Conservation (phyloP, 2,797 vertebrate species). For the Bovichtus diacanthus region DNA sequence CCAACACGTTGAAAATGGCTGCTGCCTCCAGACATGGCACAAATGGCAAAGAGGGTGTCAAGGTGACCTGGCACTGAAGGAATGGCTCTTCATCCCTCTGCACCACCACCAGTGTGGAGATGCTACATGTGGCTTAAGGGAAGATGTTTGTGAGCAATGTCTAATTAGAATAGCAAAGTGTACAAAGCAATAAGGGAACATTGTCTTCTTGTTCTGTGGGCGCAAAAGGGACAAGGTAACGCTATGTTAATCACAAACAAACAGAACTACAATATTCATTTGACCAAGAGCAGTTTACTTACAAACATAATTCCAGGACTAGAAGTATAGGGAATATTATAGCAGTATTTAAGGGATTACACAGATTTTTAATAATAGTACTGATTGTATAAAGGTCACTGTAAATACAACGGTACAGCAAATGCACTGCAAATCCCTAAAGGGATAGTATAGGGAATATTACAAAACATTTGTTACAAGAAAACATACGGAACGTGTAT, state of each 20-base stretch:
- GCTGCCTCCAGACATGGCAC: constrained; percentile 68
- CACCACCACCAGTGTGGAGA: constrained; percentile 17
- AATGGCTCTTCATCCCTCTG: constrained; percentile 27
- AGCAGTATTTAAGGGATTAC: neutral
- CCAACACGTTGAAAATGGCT: constrained; percentile 66
- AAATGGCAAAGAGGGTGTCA: constrained; percentile 73
- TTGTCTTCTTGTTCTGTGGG: constrained; percentile 25
- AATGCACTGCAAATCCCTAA: constrained; percentile 13
- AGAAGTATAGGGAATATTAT: neutral
- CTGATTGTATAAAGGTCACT: constrained; percentile 11
- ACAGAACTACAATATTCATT: neutral
- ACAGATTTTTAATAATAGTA: neutral
- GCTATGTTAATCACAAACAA: constrained; percentile 16
- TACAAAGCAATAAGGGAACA: constrained; percentile 33
- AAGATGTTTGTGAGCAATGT: constrained; percentile 30
- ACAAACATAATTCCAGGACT: neutral
- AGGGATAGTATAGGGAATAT: constrained; percentile 3
- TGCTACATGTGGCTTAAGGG: constrained; percentile 37
- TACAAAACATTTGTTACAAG: neutral
- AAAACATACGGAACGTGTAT: constrained; percentile 2
- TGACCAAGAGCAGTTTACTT: neutral
- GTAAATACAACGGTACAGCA: neutral
- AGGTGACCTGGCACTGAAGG: constrained; percentile 66
- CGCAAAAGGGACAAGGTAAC: constrained; percentile 17
- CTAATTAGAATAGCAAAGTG: constrained; percentile 35